Evolutionary conservation across 1,140 invertebrate species (phyloP).

Genomic region (Atopsyche davidsoni): DNA sequence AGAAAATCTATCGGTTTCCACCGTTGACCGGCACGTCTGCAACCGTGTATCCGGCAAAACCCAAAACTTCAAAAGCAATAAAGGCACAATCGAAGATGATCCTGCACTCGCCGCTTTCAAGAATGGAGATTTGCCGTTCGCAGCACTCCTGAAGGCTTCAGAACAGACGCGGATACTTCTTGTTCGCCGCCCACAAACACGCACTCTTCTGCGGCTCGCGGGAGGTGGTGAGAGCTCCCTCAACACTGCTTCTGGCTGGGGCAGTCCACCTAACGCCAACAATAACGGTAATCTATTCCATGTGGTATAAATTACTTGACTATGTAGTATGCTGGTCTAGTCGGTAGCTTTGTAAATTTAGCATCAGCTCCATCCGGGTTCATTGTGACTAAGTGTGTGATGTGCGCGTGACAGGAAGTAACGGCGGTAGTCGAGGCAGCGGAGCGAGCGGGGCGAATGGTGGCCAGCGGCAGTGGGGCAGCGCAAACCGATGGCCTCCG

Average conservation of each 20-base stretch:
- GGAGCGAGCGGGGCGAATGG: constrained; percentile 42
- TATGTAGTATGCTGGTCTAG: too few species aligned
- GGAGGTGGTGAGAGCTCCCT: constrained; percentile 75
- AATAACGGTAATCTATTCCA: constrained; percentile 42
- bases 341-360: too few species aligned
- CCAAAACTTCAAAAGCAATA: background rate
- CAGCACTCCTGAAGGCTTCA: constrained; percentile 35
- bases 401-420: too few species aligned
- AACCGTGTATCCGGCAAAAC: background rate
- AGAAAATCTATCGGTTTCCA: background rate
- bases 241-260: constrained; percentile 68
- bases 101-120: constrained; percentile 30
- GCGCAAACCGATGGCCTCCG: constrained; percentile 52
- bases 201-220: constrained; percentile 52
- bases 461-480: constrained; percentile 55
- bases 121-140: constrained; percentile 30
- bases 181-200: constrained; percentile 29
- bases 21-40: constrained; percentile 9
- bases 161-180: too few species aligned
- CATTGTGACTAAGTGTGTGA: too few species aligned
- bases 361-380: too few species aligned
- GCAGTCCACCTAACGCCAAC: constrained; percentile 60
- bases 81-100: constrained; percentile 22
- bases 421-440: constrained; percentile 48
- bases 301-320: too few species aligned